Evolutionary conservation across 2,797 vertebrate species (phyloP).

Genomic region (Nyctibius grandis): DNA sequence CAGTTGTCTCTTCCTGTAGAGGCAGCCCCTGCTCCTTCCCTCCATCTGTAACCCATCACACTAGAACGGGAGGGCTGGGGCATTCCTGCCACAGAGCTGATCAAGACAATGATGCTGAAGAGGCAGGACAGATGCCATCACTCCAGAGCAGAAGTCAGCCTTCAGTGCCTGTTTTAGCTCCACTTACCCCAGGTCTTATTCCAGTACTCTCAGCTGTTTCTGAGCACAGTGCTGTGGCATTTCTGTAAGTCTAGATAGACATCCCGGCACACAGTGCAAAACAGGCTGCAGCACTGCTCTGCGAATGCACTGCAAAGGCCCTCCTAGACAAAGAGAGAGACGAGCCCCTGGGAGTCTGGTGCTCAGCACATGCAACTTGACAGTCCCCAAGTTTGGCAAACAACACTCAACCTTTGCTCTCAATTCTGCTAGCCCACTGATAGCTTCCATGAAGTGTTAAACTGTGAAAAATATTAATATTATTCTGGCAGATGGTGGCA

Average conservation of each 20-base stretch:
- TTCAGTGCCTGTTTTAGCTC: neutral
- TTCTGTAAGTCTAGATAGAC: neutral
- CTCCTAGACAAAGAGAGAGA: neutral
- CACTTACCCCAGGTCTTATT: accelerated
- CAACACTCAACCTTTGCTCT: neutral
- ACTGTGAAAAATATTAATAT: neutral
- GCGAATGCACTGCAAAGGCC: neutral
- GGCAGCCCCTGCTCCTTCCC: neutral
- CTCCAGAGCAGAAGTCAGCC: neutral
- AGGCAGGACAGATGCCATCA: neutral
- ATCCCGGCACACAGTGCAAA: neutral
- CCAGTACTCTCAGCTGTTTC: neutral
- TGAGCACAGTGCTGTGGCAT: neutral
- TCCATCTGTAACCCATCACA: neutral
- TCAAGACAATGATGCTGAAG: neutral
- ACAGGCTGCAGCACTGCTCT: neutral
- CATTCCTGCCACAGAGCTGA: neutral
- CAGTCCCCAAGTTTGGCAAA: neutral
- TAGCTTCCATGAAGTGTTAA: neutral
- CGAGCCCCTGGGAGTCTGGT: neutral
- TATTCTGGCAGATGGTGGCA: neutral
- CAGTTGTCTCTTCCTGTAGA: neutral
- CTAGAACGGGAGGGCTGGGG: neutral
- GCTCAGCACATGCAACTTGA: neutral
- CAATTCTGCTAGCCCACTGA: neutral